Percentiles rank a stretch among this genome's conserved stretches.
These are phyloP conservation scores for Gastracanthus pulcherrimus DNA, from an alignment of 2,888 invertebrate species.

Conservation along the genomic window DNA sequence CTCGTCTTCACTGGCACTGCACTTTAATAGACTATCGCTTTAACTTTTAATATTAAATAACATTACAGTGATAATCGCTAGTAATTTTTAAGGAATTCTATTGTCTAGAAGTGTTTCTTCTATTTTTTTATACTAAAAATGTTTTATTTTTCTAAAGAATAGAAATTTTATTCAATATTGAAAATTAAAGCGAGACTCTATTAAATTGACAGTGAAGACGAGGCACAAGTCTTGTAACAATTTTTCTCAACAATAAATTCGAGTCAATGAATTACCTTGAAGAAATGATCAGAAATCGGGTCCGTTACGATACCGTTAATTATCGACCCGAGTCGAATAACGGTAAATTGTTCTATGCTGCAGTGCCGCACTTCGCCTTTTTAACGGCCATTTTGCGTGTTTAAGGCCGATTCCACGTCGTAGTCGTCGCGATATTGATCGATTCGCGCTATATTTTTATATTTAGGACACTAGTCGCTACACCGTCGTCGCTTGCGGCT, in stretches of 20 bases:
- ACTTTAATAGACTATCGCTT: no score
- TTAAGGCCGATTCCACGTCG: neutral
- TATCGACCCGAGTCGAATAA: neutral
- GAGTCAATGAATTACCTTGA: neutral
- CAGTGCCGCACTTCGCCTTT: neutral
- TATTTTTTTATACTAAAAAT: no score
- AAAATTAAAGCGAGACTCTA: no score
- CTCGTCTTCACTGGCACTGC: no score
- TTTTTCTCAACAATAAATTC: neutral
- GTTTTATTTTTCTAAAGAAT: no score
- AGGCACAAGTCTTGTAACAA: neutral
- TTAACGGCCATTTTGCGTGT: slow-evolving; percentile 36
- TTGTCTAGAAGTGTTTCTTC: no score
- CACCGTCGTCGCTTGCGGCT: no score
- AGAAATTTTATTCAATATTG: no score
- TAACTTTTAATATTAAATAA: no score
- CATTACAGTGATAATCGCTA: no score
- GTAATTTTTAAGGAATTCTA: no score
- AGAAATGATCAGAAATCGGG: neutral
- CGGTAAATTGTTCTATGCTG: slow-evolving; percentile 11
- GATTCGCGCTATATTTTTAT: neutral
- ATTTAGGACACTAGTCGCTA: neutral
- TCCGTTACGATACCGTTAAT: neutral
- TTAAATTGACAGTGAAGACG: neutral
- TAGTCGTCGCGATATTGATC: neutral